Evolutionary conservation across 2,113 vertebrate genomes (phyloP).

Genomic region (Datnioides undecimradiatus): DNA sequence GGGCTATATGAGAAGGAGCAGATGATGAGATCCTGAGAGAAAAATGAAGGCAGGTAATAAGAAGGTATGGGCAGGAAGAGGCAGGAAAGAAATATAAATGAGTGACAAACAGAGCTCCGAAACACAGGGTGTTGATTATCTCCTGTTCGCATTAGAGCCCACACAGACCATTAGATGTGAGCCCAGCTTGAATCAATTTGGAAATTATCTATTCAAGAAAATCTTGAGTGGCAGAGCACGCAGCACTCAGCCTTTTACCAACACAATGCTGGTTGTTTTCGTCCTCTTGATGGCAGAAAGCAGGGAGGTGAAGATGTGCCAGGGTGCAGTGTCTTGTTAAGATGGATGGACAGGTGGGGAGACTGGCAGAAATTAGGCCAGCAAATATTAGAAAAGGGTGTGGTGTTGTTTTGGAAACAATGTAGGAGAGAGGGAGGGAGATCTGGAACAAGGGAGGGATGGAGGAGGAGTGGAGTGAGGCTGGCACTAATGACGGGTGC

Average conservation of each 20-base stretch:
- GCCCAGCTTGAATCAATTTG: constrained; percentile 59
- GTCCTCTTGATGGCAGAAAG: constrained; percentile 38
- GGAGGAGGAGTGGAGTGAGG: constrained; percentile 63
- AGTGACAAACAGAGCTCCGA: constrained; percentile 48
- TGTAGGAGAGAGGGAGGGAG: constrained; percentile 37
- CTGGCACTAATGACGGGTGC: constrained; percentile 81
- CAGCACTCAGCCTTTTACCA: constrained; percentile 48
- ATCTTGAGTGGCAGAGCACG: constrained; percentile 52
- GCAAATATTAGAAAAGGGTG: constrained; percentile 53
- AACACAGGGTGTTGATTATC: constrained; percentile 60
- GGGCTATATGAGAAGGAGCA: constrained; percentile 1
- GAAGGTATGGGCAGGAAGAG: constrained; percentile 26
- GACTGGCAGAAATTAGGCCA: constrained; percentile 55
- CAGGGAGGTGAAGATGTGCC: constrained; percentile 30
- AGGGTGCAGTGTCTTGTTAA: constrained; percentile 50
- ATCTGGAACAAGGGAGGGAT: constrained; percentile 54
- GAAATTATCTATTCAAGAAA: constrained; percentile 69
- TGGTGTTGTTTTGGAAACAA: constrained; percentile 65
- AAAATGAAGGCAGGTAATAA: neutral
- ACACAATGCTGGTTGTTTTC: constrained; percentile 41
- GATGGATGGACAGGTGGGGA: constrained; percentile 66
- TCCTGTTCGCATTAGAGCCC: constrained; percentile 62
- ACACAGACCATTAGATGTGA: constrained; percentile 69
- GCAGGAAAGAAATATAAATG: constrained; percentile 33
- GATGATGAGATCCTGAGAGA: constrained; percentile 30